These are phyloP conservation scores for Orius laevigatus DNA, from an alignment of 1,140 invertebrate genomes.

Conservation along the genomic window DNA sequence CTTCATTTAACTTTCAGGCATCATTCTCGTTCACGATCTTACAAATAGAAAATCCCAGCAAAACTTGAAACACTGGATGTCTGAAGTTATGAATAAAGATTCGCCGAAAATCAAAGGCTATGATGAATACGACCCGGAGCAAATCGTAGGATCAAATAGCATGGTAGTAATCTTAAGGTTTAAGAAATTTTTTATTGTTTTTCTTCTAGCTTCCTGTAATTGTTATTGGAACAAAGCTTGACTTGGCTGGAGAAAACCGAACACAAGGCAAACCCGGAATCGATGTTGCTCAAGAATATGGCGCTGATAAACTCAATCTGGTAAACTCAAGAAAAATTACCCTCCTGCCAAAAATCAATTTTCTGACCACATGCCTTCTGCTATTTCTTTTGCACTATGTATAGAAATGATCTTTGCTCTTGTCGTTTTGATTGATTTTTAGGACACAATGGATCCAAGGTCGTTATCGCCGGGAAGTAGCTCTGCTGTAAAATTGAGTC, in stretches of 20 bases:
- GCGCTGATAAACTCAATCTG: constrained; percentile 83
- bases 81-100: constrained; percentile 75
- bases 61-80: constrained; percentile 83
- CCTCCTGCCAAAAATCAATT: no score
- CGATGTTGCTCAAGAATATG: constrained; percentile 74
- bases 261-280: constrained; percentile 29
- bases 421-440: constrained; percentile 14
- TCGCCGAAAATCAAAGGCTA: constrained; percentile 30
- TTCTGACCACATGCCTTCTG: background rate
- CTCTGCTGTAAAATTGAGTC: constrained; percentile 75
- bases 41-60: constrained; percentile 90
- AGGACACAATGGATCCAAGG: constrained; percentile 61
- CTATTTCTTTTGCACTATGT: no score
- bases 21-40: constrained; percentile 89
- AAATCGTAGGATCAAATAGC: constrained; percentile 59
- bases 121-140: constrained; percentile 77
- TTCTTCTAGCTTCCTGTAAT: constrained; percentile 66
- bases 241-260: constrained; percentile 56
- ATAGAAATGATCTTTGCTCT: no score
- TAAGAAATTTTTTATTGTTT: constrained; percentile 13
- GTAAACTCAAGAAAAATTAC: constrained; percentile 52
- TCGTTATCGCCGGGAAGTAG: constrained; percentile 81
- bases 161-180: constrained; percentile 31
- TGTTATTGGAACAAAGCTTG: constrained; percentile 83
- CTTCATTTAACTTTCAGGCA: constrained; percentile 36